Conservation (phyloP, 2,888 invertebrate species). For the Patella depressa region DNA sequence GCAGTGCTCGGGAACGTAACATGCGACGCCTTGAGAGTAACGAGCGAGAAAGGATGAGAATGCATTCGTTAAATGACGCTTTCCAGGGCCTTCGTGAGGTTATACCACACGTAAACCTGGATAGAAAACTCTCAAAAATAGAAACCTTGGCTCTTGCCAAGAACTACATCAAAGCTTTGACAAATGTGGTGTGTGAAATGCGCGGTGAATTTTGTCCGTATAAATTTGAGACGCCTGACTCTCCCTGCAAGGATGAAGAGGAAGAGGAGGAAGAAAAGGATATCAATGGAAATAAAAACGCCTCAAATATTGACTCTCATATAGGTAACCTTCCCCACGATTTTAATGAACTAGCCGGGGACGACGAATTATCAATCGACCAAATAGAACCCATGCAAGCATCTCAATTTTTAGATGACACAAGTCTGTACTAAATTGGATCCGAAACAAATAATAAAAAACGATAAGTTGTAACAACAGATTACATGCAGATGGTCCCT, state of each 20-base stretch:
- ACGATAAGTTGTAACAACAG: too few species aligned
- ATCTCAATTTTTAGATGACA: background rate
- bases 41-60: constrained; percentile 90
- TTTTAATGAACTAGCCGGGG: constrained; percentile 9
- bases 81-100: constrained; percentile 89
- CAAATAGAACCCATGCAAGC: constrained; percentile 12
- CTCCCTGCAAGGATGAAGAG: constrained; percentile 35
- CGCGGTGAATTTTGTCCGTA: constrained; percentile 81
- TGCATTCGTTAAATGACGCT: constrained; percentile 92
- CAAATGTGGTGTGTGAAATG: constrained; percentile 87
- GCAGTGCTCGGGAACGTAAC: constrained; percentile 88
- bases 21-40: constrained; percentile 89
- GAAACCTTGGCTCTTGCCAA: constrained; percentile 90
- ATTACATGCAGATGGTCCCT: too few species aligned
- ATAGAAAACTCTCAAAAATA: constrained; percentile 87
- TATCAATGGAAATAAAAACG: constrained; percentile 8
- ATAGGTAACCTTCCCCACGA: constrained; percentile 3
- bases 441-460: too few species aligned
- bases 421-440: background rate
- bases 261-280: constrained; percentile 33
- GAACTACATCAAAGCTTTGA: constrained; percentile 90
- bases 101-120: constrained; percentile 88
- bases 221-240: constrained; percentile 70
- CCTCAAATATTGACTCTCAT: constrained; percentile 10
- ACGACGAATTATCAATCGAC: constrained; percentile 1